Conservation (phyloP, 2,888 invertebrate species). For the Luperina nickerlii region DNA sequence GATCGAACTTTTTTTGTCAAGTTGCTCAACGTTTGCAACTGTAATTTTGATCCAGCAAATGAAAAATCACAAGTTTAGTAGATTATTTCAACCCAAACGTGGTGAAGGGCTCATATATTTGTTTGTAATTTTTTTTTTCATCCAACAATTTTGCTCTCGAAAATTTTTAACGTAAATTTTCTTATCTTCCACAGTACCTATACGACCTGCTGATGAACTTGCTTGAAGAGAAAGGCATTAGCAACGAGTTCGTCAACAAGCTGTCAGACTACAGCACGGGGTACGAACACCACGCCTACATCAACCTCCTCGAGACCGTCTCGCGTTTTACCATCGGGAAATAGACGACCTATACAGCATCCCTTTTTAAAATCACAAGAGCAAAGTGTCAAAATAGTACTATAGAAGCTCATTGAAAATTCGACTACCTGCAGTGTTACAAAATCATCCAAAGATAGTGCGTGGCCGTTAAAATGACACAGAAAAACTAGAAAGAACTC, state of each 20-base stretch:
- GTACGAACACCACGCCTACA: conserved; percentile 98
- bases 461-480: background rate
- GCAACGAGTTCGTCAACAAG: conserved; percentile 97
- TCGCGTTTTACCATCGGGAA: conserved; percentile 95
- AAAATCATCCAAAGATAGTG: background rate
- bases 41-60: too few species aligned
- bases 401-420: conserved; percentile 17
- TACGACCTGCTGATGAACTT: conserved; percentile 98
- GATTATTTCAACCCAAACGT: background rate
- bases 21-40: too few species aligned
- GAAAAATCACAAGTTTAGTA: too few species aligned
- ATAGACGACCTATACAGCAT: background rate
- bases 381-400: conserved; percentile 26
- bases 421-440: conserved; percentile 27
- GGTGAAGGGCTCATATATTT: background rate
- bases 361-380: conserved; percentile 1
- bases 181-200: conserved; percentile 92
- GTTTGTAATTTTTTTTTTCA: background rate
- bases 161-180: conserved; percentile 4
- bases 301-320: conserved; percentile 95
- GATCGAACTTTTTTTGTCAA: too few species aligned
- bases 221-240: conserved; percentile 98
- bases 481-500: background rate
- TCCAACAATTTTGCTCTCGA: background rate
- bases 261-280: conserved; percentile 96